Base-by-base conservation (phyloP, 2,797 vertebrate genomes). In the Bothrops alternatus region DNA sequence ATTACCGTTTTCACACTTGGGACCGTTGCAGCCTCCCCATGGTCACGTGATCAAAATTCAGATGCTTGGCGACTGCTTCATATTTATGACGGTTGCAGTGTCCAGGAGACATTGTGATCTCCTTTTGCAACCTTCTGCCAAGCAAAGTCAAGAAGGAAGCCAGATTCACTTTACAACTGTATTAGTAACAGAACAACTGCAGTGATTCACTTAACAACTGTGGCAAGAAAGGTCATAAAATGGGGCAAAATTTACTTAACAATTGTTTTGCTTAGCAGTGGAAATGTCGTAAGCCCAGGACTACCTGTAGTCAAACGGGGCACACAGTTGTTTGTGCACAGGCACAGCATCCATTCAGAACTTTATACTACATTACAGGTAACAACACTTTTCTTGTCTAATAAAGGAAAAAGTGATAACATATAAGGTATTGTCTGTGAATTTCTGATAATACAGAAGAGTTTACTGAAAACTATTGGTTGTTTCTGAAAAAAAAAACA, bases 401-500 rank as follows among this genome's bases (percentile, higher is more conserved):
- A 82, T 25, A 82, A 82, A 42, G 73, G 73, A 11, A 18, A 82
- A 82, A 82, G 37, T 23, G 73, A 2, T 42, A 42, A 23, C 37
- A 78, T 23, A 25, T 25, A 82, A 42, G 69, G 18, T 90, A 65
- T 60, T 8, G 25, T 42, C 14, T 61, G 28, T 86, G 42, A 85
- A 3, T 60, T 61, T 58, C 78, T 53, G 61, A 85, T 73, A 91
- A 86, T 12, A 58, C 25, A 18, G 3, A 73, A 50, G 26, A 50
- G 32, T 26, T 87, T 57, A 69, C 63, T 87, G 42, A 92, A 93
- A 37, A 78, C 18, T 32, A 93, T 87, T 91, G 87, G 56, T 42
- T 93, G 58, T 82, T 78, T 90, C 87, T 55, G 60, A 20, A 37
- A 60, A 60, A 86, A 57, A 37, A 87, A 57, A 57, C 53, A 26